phyloP scores from a whole-genome alignment of 1,140 invertebrate species.

The Nylanderia fulva region DNA sequence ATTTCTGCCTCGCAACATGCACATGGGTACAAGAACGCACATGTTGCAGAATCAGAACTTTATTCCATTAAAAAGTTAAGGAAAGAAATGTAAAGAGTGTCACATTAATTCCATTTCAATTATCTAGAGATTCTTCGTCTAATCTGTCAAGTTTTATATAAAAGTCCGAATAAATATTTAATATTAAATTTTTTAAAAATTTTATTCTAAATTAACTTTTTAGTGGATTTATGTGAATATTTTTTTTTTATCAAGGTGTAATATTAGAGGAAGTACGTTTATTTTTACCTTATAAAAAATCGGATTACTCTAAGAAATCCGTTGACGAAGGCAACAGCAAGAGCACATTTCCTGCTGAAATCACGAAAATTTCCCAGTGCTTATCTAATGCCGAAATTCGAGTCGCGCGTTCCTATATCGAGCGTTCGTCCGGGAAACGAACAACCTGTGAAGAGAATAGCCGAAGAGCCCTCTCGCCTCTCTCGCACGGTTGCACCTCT shows the following conservation, averaged over 20 bases:
- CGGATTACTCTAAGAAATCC: neutral
- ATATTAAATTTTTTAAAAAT: too few species aligned
- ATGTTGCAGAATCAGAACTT: conserved; percentile 18
- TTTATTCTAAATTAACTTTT: neutral
- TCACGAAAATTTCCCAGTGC: conserved; percentile 14
- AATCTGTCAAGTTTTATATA: neutral
- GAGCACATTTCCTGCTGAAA: neutral
- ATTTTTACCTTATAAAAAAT: neutral
- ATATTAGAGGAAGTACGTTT: neutral
- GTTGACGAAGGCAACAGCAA: neutral
- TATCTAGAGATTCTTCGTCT: neutral
- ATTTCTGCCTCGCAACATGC: neutral
- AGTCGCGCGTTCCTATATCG: conserved; percentile 3
- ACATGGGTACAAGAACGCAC: neutral
- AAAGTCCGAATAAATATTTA: neutral
- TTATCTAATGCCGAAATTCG: conserved; percentile 39
- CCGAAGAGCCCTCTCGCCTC: conserved; percentile 21
- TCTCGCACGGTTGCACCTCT: conserved; percentile 9
- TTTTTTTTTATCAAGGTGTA: neutral
- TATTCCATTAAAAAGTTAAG: conserved; percentile 1
- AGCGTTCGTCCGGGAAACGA: conserved; percentile 23
- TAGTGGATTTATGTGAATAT: neutral
- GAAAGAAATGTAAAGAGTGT: neutral
- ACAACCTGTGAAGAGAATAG: conserved; percentile 3
- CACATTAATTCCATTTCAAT: neutral